A percentile compares a stretch with the other conserved stretches of the same genome.
Evolutionary conservation across 1,140 invertebrate species (phyloP).

Genomic region (Microplitis mediator): DNA sequence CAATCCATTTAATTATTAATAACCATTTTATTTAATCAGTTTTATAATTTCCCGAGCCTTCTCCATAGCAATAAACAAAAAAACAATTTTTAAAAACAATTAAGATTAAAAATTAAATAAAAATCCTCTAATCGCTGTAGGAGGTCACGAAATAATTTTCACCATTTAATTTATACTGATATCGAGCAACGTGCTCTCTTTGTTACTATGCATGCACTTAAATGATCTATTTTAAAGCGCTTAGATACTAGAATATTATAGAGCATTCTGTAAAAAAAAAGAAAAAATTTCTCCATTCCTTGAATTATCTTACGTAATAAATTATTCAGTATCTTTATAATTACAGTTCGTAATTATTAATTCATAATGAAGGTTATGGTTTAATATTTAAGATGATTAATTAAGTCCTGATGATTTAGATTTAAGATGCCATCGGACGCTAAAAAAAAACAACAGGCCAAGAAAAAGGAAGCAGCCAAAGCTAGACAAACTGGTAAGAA

Average conservation of each 20-base stretch:
- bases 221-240: slow-evolving; percentile 24
- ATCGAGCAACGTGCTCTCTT: background rate
- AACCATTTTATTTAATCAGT: no score
- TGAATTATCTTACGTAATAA: background rate
- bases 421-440: slow-evolving; percentile 91
- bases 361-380: background rate
- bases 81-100: no score
- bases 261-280: background rate
- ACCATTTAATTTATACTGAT: no score
- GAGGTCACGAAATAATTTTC: background rate
- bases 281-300: no score
- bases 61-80: no score
- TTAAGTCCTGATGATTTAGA: slow-evolving; percentile 4
- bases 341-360: background rate
- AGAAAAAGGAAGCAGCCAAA: slow-evolving; percentile 95
- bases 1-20: background rate
- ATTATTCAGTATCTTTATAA: background rate
- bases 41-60: no score
- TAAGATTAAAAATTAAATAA: no score
- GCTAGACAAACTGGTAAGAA: slow-evolving; percentile 73
- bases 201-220: background rate
- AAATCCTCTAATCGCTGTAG: background rate
- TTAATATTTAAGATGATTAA: background rate
- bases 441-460: slow-evolving; percentile 95
- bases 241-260: slow-evolving; percentile 31